Conservation (phyloP, 37 sponge, comb jelly and placozoan species). For the Oopsacas minuta region DNA sequence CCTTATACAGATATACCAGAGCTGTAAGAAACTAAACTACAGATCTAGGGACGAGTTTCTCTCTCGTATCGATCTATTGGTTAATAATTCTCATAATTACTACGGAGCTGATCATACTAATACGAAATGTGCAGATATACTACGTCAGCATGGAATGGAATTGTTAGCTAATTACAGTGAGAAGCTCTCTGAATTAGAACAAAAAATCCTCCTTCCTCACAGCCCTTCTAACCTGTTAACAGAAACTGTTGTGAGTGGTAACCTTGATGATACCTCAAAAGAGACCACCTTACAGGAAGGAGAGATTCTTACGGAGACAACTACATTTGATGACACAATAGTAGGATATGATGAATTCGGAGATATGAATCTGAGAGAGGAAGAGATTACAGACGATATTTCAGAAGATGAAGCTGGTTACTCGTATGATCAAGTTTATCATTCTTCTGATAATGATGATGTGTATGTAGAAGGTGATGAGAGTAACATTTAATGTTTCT, state of each 20-base stretch:
- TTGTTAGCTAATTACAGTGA: conserved; percentile 3
- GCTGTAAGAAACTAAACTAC: conserved; percentile 42
- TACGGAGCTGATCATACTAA: conserved; percentile 39
- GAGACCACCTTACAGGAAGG: background rate
- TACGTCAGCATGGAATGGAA: background rate
- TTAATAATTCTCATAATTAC: conserved; percentile 79
- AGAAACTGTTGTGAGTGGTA: background rate
- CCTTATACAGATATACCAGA: conserved; percentile 42
- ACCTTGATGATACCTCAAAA: background rate
- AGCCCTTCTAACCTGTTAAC: background rate
- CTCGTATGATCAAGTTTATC: background rate
- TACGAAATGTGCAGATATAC: conserved; percentile 18
- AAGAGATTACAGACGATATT: background rate
- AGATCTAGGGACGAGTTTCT: conserved; percentile 57
- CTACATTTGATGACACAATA: background rate
- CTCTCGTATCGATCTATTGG: conserved; percentile 62
- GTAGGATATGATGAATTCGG: background rate
- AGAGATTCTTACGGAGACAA: background rate
- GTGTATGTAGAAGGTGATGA: background rate
- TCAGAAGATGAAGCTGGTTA: background rate
- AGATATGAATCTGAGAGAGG: background rate
- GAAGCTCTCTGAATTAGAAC: background rate
- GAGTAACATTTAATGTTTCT: background rate
- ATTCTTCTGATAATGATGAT: background rate
- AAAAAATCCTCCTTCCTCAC: conserved; percentile 19